Evolutionary conservation across 1,140 invertebrate genomes (phyloP).

Genomic region (Pseudomyrmex sp.): DNA sequence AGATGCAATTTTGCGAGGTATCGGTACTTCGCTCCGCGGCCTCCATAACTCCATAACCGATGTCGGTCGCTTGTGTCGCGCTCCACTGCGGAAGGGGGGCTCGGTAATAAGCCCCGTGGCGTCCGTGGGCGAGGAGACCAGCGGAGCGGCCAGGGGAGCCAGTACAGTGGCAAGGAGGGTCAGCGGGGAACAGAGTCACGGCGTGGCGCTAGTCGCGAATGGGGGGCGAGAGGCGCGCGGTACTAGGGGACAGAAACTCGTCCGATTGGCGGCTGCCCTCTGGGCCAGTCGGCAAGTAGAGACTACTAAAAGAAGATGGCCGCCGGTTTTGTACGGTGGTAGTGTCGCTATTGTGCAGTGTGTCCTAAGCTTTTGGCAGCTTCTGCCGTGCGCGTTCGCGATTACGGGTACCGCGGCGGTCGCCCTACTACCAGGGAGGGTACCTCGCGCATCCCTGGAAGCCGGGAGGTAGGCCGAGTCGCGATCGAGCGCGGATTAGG

Average conservation of each 20-base stretch:
- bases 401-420: conserved; percentile 15
- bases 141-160: conserved; percentile 17
- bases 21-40: conserved; percentile 74
- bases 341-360: conserved; percentile 84
- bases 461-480: conserved; percentile 13
- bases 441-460: conserved; percentile 28
- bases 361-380: conserved; percentile 64
- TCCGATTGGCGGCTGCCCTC: conserved; percentile 74
- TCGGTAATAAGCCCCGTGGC: conserved; percentile 65
- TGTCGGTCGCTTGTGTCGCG: conserved; percentile 73
- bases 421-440: conserved; percentile 28
- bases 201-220: conserved; percentile 21
- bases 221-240: conserved; percentile 17
- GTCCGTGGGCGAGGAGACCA: conserved; percentile 18
- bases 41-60: conserved; percentile 83
- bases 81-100: conserved; percentile 70
- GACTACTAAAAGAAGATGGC: conserved; percentile 80
- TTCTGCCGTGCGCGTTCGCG: conserved; percentile 29
- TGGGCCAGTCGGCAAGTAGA: conserved; percentile 72
- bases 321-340: conserved; percentile 80
- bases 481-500: conserved; percentile 20
- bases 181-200: conserved; percentile 23
- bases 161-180: conserved; percentile 28
- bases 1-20: conserved; percentile 71
- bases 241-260: conserved; percentile 68